These are phyloP conservation scores for Zophobas morio DNA, from an alignment of 1,140 invertebrate genomes.

Conservation along the genomic window DNA sequence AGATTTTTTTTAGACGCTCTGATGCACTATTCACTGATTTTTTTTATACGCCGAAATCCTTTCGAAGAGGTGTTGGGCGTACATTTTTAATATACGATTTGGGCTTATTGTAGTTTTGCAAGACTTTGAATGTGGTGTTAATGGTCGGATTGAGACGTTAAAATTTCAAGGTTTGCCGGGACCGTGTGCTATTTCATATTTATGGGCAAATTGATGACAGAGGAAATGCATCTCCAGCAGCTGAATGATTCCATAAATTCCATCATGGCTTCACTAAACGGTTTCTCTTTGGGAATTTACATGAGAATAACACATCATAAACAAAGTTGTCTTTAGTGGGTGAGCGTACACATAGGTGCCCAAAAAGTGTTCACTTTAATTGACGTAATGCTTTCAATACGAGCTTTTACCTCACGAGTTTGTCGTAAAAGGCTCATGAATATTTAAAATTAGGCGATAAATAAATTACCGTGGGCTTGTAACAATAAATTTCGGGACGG, in stretches of 20 bases:
- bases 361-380: slow-evolving; percentile 15
- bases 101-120: slow-evolving; percentile 28
- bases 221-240: slow-evolving; percentile 37
- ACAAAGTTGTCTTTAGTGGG: slow-evolving; percentile 28
- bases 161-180: slow-evolving; percentile 33
- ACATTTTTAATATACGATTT: slow-evolving; percentile 50
- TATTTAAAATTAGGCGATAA: slow-evolving; percentile 34
- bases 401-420: slow-evolving; percentile 8
- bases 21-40: slow-evolving; percentile 37
- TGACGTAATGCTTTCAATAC: slow-evolving; percentile 32
- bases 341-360: slow-evolving; percentile 1
- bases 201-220: slow-evolving; percentile 37
- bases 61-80: slow-evolving; percentile 44
- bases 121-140: slow-evolving; percentile 45
- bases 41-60: slow-evolving; percentile 38
- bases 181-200: slow-evolving; percentile 38
- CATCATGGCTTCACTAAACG: slow-evolving; percentile 3
- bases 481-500: slow-evolving; percentile 7
- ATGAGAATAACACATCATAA: slow-evolving; percentile 30
- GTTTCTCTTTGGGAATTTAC: slow-evolving; percentile 25
- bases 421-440: slow-evolving; percentile 10
- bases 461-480: slow-evolving; percentile 3
- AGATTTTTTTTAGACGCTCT: slow-evolving; percentile 32
- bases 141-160: slow-evolving; percentile 44
- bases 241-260: slow-evolving; percentile 34